Conservation (phyloP, 2,113 vertebrate species). For the Pyrgilauda ruficollis region DNA sequence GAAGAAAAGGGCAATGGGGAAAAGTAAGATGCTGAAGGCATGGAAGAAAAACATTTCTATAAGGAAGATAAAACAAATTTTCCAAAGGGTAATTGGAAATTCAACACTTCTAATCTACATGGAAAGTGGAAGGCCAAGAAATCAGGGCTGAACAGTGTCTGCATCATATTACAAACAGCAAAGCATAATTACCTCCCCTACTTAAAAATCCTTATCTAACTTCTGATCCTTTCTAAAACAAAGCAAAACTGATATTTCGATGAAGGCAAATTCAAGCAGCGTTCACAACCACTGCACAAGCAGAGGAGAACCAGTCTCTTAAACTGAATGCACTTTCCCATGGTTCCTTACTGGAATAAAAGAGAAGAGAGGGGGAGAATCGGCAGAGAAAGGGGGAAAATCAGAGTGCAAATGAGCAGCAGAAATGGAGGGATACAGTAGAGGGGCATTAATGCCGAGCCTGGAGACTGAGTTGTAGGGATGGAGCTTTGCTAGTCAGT, state of each 20-base stretch:
- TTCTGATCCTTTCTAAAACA: neutral
- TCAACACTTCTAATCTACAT: neutral
- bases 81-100: neutral
- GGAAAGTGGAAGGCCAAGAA: neutral
- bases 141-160: neutral
- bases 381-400: neutral
- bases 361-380: neutral
- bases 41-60: neutral
- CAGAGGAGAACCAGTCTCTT: neutral
- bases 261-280: neutral
- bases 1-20: neutral
- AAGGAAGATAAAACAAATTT: neutral
- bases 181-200: neutral
- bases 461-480: rapidly evolving
- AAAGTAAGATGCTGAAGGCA: neutral
- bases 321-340: neutral
- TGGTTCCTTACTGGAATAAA: neutral
- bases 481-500: neutral
- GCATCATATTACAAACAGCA: neutral
- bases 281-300: neutral
- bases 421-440: neutral
- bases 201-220: neutral
- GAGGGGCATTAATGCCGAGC: neutral
- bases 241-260: neutral
- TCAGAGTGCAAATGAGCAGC: rapidly evolving